phyloP scores from a whole-genome alignment of 2,113 vertebrate genomes.

The Tapirus terrestris region DNA sequence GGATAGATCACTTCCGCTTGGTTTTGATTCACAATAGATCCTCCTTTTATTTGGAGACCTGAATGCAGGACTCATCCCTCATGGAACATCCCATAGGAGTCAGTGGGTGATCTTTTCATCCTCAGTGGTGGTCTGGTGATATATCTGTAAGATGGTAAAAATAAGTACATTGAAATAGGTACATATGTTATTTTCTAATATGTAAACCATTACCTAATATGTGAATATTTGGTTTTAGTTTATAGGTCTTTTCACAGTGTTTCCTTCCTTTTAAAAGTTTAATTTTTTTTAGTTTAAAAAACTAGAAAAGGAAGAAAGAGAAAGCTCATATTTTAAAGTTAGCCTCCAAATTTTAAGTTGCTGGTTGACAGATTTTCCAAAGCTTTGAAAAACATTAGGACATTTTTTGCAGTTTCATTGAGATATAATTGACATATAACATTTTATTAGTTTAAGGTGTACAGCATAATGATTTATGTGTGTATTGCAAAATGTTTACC shows the following conservation, averaged over 20 bases:
- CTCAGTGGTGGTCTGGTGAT: background rate
- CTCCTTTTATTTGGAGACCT: background rate
- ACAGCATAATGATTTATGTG: background rate
- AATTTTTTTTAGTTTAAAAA: background rate
- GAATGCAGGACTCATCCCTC: background rate
- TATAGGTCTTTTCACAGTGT: background rate
- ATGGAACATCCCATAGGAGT: background rate
- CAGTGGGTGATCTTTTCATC: background rate
- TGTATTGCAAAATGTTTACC: background rate
- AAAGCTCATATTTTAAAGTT: slow-evolving; percentile 7
- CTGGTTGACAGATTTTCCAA: background rate
- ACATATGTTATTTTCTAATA: background rate
- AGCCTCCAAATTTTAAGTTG: background rate
- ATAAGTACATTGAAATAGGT: background rate
- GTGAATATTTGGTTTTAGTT: slow-evolving; percentile 7
- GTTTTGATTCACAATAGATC: background rate
- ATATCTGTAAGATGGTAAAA: slow-evolving; percentile 8
- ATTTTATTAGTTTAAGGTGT: background rate
- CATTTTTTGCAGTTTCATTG: background rate
- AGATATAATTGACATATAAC: background rate
- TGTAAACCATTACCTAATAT: background rate
- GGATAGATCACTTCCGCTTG: background rate
- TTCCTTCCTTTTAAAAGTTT: background rate
- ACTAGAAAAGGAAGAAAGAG: background rate
- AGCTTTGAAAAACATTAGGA: slow-evolving; percentile 5